Percentiles rank a stretch among this genome's conserved stretches.
phyloP scores from a whole-genome alignment of 2,113 vertebrate species.

The Nothoprocta pentlandii region DNA sequence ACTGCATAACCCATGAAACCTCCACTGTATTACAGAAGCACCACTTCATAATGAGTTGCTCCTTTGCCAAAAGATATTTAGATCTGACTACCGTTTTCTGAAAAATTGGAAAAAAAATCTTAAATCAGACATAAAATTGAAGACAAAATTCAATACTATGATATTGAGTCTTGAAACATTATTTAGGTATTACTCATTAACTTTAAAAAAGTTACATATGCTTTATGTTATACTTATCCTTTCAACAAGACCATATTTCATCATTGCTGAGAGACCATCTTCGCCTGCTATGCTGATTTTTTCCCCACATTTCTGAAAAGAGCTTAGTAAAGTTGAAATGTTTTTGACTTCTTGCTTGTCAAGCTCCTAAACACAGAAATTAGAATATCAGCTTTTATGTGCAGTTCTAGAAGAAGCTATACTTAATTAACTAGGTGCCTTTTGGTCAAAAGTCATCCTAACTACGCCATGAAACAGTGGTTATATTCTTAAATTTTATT shows the following conservation, averaged over 20 bases:
- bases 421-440: not conserved
- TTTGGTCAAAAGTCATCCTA: not conserved
- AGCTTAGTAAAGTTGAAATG: slow-evolving; percentile 78
- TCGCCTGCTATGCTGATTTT: slow-evolving; percentile 82
- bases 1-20: not conserved
- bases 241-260: slow-evolving; percentile 85
- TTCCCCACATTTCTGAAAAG: slow-evolving; percentile 83
- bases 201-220: not conserved
- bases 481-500: not conserved
- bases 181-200: not conserved
- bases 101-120: not conserved
- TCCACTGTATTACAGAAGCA: not conserved
- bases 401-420: not conserved
- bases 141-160: not conserved
- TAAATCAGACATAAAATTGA: not conserved
- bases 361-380: slow-evolving; percentile 83
- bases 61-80: not conserved
- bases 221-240: slow-evolving; percentile 89
- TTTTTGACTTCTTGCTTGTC: slow-evolving; percentile 78
- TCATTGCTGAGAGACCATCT: slow-evolving; percentile 81
- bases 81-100: not conserved
- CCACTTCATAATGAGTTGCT: not conserved
- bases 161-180: not conserved
- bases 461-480: not conserved
- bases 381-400: not conserved